phyloP scores from a whole-genome alignment of 2,113 vertebrate species.

The Mustela lutreola region DNA sequence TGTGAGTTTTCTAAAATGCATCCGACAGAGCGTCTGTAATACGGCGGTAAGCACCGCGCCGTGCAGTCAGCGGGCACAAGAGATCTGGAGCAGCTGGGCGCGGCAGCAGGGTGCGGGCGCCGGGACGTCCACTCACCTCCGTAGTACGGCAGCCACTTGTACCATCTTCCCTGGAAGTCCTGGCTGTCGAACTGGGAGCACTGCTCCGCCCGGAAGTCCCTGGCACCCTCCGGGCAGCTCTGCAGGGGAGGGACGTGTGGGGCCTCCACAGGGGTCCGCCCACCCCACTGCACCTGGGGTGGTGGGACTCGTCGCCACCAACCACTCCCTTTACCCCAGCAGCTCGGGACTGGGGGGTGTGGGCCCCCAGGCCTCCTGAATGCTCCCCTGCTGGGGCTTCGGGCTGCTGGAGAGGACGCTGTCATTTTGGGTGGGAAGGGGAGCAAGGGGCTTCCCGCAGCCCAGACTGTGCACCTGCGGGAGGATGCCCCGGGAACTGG shows the following conservation, averaged over 20 bases:
- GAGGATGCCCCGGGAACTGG: accelerated
- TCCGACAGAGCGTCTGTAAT: not conserved
- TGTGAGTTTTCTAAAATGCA: not conserved
- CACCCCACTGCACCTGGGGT: not conserved
- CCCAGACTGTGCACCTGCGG: not conserved
- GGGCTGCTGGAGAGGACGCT: not conserved
- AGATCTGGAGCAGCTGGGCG: not conserved
- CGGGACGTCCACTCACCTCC: constrained; percentile 88
- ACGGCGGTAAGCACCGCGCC: accelerated
- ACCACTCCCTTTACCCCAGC: not conserved
- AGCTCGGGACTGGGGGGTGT: not conserved
- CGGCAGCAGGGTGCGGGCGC: accelerated
- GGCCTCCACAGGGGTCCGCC: not conserved
- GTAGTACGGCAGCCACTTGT: constrained; percentile 97
- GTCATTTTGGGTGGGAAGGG: not conserved
- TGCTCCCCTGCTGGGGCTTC: not conserved
- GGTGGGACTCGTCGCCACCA: not conserved
- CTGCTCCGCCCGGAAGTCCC: constrained; percentile 96
- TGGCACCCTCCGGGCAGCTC: constrained; percentile 93
- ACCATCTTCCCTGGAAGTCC: constrained; percentile 94
- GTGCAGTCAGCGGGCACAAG: not conserved
- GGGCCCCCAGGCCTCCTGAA: not conserved
- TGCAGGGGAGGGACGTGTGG: constrained; percentile 63
- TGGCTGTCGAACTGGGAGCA: constrained; percentile 93
- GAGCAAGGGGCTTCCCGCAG: not conserved